These are phyloP conservation scores for Lates japonicus DNA, from an alignment of 2,797 vertebrate species.

Conservation along the genomic window DNA sequence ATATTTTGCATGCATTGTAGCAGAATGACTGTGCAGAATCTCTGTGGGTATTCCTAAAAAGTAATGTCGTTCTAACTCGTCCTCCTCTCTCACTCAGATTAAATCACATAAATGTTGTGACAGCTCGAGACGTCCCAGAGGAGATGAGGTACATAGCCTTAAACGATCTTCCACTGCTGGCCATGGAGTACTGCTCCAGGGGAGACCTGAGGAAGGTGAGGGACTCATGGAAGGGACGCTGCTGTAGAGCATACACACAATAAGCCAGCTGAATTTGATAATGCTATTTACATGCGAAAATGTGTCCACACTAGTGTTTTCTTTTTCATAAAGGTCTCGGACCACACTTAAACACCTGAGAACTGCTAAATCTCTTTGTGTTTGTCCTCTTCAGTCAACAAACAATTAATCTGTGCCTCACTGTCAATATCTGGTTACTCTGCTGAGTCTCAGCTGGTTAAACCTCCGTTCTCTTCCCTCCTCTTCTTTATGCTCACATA, in stretches of 20 bases:
- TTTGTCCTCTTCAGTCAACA: background rate
- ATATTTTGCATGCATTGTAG: background rate
- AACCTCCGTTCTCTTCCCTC: too few relatives aligned
- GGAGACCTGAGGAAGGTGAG: slow-evolving; percentile 96
- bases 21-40: slow-evolving; percentile 6
- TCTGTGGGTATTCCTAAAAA: slow-evolving; percentile 9
- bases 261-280: background rate
- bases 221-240: too few relatives aligned
- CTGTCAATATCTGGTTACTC: background rate
- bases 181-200: slow-evolving; percentile 98
- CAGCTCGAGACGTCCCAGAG: slow-evolving; percentile 94
- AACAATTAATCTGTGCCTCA: background rate
- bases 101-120: slow-evolving; percentile 94
- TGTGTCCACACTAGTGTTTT: background rate
- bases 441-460: too few relatives aligned
- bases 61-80: background rate
- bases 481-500: too few relatives aligned
- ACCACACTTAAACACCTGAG: background rate
- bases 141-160: slow-evolving; percentile 92
- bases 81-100: slow-evolving; percentile 84
- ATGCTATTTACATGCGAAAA: background rate
- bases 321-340: background rate
- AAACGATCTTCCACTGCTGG: slow-evolving; percentile 95
- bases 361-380: background rate
- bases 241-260: background rate